Base-by-base conservation (phyloP, 1,140 invertebrate genomes). In the Mizuhopecten yessoensis region DNA sequence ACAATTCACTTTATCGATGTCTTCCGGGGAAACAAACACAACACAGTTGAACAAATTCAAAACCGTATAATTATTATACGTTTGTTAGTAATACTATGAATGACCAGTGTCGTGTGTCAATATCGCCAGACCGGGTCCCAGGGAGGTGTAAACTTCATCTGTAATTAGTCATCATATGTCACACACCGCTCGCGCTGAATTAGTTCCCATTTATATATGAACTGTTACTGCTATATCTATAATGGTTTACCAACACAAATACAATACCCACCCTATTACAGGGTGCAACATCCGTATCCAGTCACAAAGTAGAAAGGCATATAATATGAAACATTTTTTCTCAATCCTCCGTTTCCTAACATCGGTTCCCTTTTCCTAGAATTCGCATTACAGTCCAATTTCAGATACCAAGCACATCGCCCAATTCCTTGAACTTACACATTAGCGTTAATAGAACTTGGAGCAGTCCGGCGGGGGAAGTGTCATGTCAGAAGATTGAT, bases 341-440 rank as follows among this genome's bases (percentile, higher is more conserved):
- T 29, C 5, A 75, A 75, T 5, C 29, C 0, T 75, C 57, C 57
- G 29, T 29, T 75, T 75, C 5, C 1, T 29, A 75, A 75, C 57
- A n/a, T 29, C 23, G n/a, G 29, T 17, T 20, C 45, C 3, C 10
- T 20, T 20, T 49, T 20, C 3, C 57, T 75, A 29, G 2, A 75
- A 17, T 75, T 75, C 29, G 23, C n/a, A 3, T 75, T 75, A 75
- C 23, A 39, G 13, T 39, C 57, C 2, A 45, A 75, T 75, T 75
- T n/a, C 57, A 75, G 57, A 17, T 75, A 75, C 17, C 17, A 13
- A 7, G 36, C 36, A 57, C 57, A 75, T n/a, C 57, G 57, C 23
- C 57, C 15, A 75, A 75, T 75, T 75, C 57, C 57, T 29, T 75
- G 57, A 75, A 75, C 57, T 75, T 29, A 75, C 57, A 75, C 57